phyloP scores from a whole-genome alignment of 1,140 invertebrate species.

The Atta cephalotes region DNA sequence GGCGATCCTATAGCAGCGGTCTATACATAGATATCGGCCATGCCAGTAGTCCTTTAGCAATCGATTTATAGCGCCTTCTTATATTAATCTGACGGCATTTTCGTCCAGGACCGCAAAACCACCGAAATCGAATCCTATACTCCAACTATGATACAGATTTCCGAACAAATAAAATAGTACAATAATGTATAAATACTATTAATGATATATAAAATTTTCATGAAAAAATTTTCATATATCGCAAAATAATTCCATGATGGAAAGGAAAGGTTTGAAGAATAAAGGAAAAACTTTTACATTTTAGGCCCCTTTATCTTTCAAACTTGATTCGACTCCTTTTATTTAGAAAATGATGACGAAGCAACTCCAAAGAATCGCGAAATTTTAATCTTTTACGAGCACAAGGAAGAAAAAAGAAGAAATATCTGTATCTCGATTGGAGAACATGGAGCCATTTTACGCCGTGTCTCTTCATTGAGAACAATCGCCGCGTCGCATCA shows the following conservation, averaged over 20 bases:
- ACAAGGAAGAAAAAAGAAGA: neutral
- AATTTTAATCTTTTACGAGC: slow-evolving; percentile 40
- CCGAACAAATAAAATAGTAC: neutral
- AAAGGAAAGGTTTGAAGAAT: slow-evolving; percentile 13
- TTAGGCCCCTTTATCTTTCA: slow-evolving; percentile 51
- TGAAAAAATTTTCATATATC: neutral
- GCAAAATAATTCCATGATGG: neutral
- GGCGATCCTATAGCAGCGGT: slow-evolving; percentile 73
- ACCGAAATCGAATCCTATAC: slow-evolving; percentile 32
- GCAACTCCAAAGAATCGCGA: neutral
- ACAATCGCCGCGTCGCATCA: slow-evolving; percentile 42
- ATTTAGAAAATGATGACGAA: slow-evolving; percentile 13
- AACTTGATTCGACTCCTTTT: slow-evolving; percentile 32
- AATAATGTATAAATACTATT: slow-evolving; percentile 21
- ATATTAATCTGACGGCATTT: slow-evolving; percentile 70
- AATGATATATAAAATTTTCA: slow-evolving; percentile 6
- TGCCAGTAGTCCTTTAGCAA: slow-evolving; percentile 75
- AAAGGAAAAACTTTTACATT: slow-evolving; percentile 46
- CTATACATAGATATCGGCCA: slow-evolving; percentile 73
- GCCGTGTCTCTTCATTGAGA: slow-evolving; percentile 69
- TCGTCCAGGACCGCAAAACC: slow-evolving; percentile 67
- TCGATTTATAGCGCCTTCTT: slow-evolving; percentile 76
- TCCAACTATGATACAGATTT: slow-evolving; percentile 59
- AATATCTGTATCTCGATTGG: slow-evolving; percentile 49
- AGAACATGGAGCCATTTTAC: slow-evolving; percentile 68